These are phyloP conservation scores for Ophonus ardosiacus DNA, from an alignment of 2,888 invertebrate genomes.

Conservation along the genomic window DNA sequence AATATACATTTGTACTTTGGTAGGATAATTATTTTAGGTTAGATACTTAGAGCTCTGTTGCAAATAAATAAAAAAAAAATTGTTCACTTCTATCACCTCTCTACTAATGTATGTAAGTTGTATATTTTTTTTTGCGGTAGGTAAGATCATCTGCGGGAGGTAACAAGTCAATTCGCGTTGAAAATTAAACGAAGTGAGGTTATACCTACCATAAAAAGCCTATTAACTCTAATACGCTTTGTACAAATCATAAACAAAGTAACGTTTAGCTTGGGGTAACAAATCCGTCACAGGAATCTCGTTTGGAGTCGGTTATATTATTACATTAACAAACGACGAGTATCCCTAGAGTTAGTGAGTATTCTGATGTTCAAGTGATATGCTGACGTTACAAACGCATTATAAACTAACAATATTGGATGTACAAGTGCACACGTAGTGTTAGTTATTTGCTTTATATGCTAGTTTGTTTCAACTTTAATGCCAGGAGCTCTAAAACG, in stretches of 20 bases:
- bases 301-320: not conserved
- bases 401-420: not conserved
- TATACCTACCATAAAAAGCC: conserved; percentile 15
- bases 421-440: not conserved
- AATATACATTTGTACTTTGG: no score
- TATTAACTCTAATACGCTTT: conserved; percentile 13
- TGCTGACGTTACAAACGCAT: no score
- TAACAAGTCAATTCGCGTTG: not conserved
- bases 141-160: no score
- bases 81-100: no score
- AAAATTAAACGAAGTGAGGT: not conserved
- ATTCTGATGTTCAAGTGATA: no score
- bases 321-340: not conserved
- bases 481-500: not conserved
- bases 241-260: conserved; percentile 30
- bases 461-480: not conserved
- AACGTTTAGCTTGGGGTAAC: conserved; percentile 1
- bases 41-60: no score
- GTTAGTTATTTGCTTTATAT: not conserved
- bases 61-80: no score
- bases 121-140: no score
- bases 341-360: not conserved
- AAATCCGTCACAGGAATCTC: conserved; percentile 3
- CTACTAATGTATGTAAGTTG: no score
- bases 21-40: no score